phyloP scores from a whole-genome alignment of 1,140 invertebrate genomes.

The Oedothorax gibbosus region DNA sequence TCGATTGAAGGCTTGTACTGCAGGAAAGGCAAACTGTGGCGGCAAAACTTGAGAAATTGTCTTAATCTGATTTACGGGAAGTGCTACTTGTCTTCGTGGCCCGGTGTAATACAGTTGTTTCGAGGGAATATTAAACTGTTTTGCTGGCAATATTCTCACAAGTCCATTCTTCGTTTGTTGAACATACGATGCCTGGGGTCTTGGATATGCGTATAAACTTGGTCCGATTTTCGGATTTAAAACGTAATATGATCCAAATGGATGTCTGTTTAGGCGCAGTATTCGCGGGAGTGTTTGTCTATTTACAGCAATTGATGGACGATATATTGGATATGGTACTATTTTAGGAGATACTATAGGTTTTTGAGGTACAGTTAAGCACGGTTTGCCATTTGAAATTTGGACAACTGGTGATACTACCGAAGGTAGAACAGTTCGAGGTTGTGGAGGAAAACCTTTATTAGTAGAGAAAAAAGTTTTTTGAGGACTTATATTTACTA shows the following conservation, averaged over 20 bases:
- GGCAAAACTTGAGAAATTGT: neutral
- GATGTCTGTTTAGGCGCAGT: slow-evolving; percentile 30
- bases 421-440: slow-evolving; percentile 8
- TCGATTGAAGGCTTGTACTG: neutral
- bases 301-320: neutral
- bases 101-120: neutral
- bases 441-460: slow-evolving; percentile 9
- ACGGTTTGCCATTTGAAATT: slow-evolving; percentile 40
- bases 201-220: slow-evolving; percentile 19
- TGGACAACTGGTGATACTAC: neutral
- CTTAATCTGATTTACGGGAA: neutral
- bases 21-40: neutral
- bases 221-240: slow-evolving; percentile 25
- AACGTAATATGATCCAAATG: slow-evolving; percentile 38
- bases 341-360: neutral
- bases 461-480: neutral
- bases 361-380: slow-evolving; percentile 6
- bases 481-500: neutral
- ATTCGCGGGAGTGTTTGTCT: slow-evolving; percentile 13
- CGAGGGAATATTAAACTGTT: neutral
- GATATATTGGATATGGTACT: neutral
- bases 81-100: neutral
- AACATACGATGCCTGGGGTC: neutral
- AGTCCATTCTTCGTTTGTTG: slow-evolving; percentile 8
- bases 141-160: slow-evolving; percentile 12